Evolutionary conservation across 2,888 invertebrate species (phyloP), one percentile per base, ranked within the genome.

Genomic region (Diaprepes abbreviatus): DNA sequence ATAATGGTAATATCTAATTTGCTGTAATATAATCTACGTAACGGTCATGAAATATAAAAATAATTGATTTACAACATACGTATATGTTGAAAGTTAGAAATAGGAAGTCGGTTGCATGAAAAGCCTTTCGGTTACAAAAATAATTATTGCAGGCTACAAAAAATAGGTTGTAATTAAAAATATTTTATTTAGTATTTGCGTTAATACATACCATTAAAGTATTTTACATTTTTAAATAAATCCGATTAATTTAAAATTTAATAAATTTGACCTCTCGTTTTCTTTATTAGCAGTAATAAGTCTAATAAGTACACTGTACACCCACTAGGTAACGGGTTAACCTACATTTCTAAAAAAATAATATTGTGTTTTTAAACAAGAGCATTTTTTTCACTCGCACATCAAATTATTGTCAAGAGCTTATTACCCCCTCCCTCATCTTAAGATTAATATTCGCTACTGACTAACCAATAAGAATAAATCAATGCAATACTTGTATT

Each of bases 91-190:
- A 43, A 43, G 10, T 43, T 43, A 43, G 10, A 43, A 19, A 21
- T 43, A 43, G 43, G 43, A 43, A 43, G 21, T 21, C 19, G n/a
- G 14, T 43, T 43, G 43, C 43, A 43, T 43, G 21, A 21, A 9
- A 10, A 43, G 19, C 40, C 19, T 1, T 40, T 33, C 19, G 19
- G 10, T 43, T 43, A 43, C 43, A 21, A 43, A 43, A 43, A 43
- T 43, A n/a, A 21, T 43, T 21, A 21, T 43, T 21, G n/a, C 43
- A 43, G 43, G 19, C 19, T 43, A 17, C 17, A 17, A 9, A 16
- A 4, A 40, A 40, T 40, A 40, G 0, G 2, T 17, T 14, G 12
- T 40, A 40, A 40, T 40, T 40, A 40, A 17, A 40, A 40, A 40
- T 14, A 6, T 40, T 40, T 40, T 17, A 17, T 40, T 16, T 17